Evolutionary conservation across 2,888 invertebrate species (phyloP), one percentile per base, ranked within the genome.

Genomic region (Glaucopsyche alexis): DNA sequence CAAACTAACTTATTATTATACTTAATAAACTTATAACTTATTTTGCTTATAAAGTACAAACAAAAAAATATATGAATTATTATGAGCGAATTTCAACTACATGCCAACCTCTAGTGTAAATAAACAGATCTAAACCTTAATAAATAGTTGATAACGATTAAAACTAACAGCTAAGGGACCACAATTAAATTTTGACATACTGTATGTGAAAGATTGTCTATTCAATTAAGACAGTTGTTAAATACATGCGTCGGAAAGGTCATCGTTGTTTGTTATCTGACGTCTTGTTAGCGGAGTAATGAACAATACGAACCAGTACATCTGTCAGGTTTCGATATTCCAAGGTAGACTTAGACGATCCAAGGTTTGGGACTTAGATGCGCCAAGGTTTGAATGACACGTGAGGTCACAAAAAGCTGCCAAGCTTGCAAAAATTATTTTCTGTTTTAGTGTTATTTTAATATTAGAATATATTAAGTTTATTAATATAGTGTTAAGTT

Each of bases 251-350:
- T 45, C 67, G 40, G 16, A 69, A 69, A 69, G 69, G 69, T 69
- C 69, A 49, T 60, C 60, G 13, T 60, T 47, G 45, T 47, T 76
- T 74, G 64, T 75, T 74, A 76, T 72, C 75, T 74, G 75, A 75
- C 72, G 73, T 76, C 76, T 76, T 74, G 74, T 77, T 77, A 77
- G 76, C 72, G 75, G 73, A 77, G 74, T 78, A 75, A 78, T 83
- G 85, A 85, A 86, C 85, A 86, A 87, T 87, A 80, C 83, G 79
- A 84, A 82, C 84, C 79, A 80, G 81, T 79, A 88, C 85, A 88
- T 90, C 88, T 87, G 88, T 87, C 87, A 84, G 81, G 84, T 84
- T 87, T 88, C 87, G 83, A 88, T 86, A 81, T 82, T 77, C 83
- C 87, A 90, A 91, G 90, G 90, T 84, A 76, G 77, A 77, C 81